Evolutionary conservation across 1,140 invertebrate species (phyloP).

Genomic region (Pseudomyrmex cubaensis): DNA sequence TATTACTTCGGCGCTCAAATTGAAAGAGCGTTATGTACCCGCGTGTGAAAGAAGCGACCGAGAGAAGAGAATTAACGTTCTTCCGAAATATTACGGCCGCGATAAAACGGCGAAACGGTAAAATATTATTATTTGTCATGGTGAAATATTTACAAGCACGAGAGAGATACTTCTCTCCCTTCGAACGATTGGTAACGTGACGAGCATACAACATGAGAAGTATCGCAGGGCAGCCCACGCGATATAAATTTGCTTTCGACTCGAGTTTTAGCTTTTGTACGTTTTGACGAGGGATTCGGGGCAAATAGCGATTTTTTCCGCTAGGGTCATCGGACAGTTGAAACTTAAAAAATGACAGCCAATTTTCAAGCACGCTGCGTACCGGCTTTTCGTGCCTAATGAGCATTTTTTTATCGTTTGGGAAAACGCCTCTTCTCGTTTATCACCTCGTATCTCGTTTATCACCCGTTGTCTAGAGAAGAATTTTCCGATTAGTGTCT

Average conservation of each 20-base stretch:
- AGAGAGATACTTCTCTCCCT: background rate
- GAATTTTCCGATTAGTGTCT: slow-evolving; percentile 75
- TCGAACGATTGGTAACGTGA: background rate
- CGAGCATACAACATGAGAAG: slow-evolving; percentile 39
- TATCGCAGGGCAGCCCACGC: slow-evolving; percentile 36
- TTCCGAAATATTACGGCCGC: background rate
- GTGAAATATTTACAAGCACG: too few species aligned
- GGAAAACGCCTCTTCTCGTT: slow-evolving; percentile 62
- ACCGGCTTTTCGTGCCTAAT: slow-evolving; percentile 61
- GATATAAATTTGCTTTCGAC: slow-evolving; percentile 3
- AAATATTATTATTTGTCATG: too few species aligned
- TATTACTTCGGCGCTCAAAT: slow-evolving; percentile 60
- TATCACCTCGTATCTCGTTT: slow-evolving; percentile 65
- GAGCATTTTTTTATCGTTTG: slow-evolving; percentile 65
- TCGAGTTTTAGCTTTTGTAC: slow-evolving; percentile 7
- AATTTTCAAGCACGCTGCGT: slow-evolving; percentile 57
- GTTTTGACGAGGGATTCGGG: slow-evolving; percentile 29
- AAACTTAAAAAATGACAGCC: slow-evolving; percentile 71
- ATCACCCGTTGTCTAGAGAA: slow-evolving; percentile 64
- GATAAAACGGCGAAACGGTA: too few species aligned
- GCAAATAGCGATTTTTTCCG: slow-evolving; percentile 43
- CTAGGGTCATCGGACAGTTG: slow-evolving; percentile 49
- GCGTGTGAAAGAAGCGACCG: slow-evolving; percentile 3
- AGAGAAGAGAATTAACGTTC: slow-evolving; percentile 30
- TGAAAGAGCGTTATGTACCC: slow-evolving; percentile 42